phyloP scores from a whole-genome alignment of 2,888 invertebrate species.

The Oscheius myriophilus region DNA sequence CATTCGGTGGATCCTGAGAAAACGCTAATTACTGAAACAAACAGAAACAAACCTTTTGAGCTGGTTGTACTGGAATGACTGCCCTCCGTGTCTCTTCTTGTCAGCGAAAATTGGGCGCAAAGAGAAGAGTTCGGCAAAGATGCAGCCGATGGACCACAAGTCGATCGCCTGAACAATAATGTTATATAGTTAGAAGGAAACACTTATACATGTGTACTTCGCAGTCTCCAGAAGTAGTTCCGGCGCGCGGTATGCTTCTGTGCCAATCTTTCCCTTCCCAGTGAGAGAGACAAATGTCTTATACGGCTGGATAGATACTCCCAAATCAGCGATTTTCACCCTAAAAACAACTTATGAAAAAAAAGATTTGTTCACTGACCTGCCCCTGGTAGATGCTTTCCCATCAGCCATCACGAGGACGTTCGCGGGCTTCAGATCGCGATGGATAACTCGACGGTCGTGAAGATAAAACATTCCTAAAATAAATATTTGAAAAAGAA shows the following conservation, averaged over 20 bases:
- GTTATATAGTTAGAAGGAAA: background rate
- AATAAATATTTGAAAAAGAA: background rate
- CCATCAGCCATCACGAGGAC: slow-evolving; percentile 99
- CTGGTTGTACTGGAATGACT: slow-evolving; percentile 95
- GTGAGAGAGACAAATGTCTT: no score
- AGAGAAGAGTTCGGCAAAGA: slow-evolving; percentile 96
- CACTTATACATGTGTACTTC: no score
- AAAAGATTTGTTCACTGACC: slow-evolving; percentile 70
- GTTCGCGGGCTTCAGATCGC: slow-evolving; percentile 87
- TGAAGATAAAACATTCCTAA: slow-evolving; percentile 90
- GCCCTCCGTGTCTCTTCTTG: slow-evolving; percentile 98
- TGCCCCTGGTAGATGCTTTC: slow-evolving; percentile 82
- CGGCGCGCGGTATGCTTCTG: slow-evolving; percentile 97
- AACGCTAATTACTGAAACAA: no score
- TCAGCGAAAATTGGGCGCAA: slow-evolving; percentile 97
- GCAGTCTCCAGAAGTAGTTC: slow-evolving; percentile 76
- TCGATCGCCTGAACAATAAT: slow-evolving; percentile 62
- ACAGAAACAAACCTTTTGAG: slow-evolving; percentile 75
- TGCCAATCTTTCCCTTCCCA: no score
- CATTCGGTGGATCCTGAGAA: no score
- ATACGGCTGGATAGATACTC: no score
- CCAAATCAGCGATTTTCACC: slow-evolving; percentile 86
- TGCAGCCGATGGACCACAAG: slow-evolving; percentile 78
- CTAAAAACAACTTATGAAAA: slow-evolving; percentile 27
- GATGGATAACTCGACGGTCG: slow-evolving; percentile 97